Evolutionary conservation across 2,888 invertebrate genomes (phyloP), one percentile per base, ranked within the genome.

Genomic region (Gordius sp.): DNA sequence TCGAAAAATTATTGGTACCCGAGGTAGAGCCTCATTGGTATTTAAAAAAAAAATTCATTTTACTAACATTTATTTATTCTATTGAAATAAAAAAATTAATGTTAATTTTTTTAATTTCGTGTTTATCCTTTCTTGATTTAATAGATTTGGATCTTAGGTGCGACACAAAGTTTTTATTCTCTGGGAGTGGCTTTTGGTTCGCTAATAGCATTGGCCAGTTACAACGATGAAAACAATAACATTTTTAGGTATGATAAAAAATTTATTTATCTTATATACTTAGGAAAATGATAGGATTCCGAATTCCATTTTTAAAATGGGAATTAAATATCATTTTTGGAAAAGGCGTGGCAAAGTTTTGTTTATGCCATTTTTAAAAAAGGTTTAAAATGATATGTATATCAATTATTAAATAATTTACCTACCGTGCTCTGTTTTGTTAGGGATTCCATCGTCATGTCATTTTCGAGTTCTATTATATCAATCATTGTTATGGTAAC

Each of bases 161-260:
- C 55, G 2, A 28, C 55, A 4, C 55, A 54, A 27, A 27, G 55
- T 27, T 27, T 54, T 16, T 54, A 54, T 54, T 54, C 55, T 26
- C 27, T 54, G 13, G 55, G 55, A 26, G 27, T 54, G 4, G 8
- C 27, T 8, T 27, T 28, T 27, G 55, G 55, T 13, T 54, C 55
- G 2, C 27, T 54, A 8, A 54, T 54, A 54, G 28, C 55, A 8
- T 28, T 54, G 26, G 55, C 55, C 16, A 54, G 55, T 20, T 54
- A 54, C 55, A 54, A 54, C 27, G 28, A 54, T 54, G 55, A 54
- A 54, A 54, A 54, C 27, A 54, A 54, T 54, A 54, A 54, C 23
- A 54, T 28, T 28, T 28, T 27, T 27, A 24, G 55, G 55, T 54
- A 54, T n/a, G n/a, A 13, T 39, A 13, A n/a, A 33, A 33, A 33